Base-by-base conservation (phyloP, 2,888 invertebrate species). In the Scaptomyza caliginosa region DNA sequence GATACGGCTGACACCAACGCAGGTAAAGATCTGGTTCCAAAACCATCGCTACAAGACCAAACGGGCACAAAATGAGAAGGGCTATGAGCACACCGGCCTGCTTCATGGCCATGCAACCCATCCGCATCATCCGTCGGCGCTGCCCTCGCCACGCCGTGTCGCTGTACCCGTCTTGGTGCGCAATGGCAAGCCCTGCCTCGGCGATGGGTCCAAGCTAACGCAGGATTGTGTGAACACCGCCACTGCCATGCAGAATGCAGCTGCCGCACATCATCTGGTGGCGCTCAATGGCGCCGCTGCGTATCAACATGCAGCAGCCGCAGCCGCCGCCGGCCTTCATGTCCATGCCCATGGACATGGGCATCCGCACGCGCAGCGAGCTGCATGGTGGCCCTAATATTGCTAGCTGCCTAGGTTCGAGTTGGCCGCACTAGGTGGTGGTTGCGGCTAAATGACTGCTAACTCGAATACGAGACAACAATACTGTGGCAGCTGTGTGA, bases 11-110 rank as follows among this genome's bases (percentile, higher is more conserved):
- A 99, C 99, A 2, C 99, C 99, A 0, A 99, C 99, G 2, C 99
- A 99, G 93, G 96, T 96, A 49, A 99, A 99, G 92, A 99, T 99
- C 86, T 99, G 99, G 99, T 99, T 99, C 92, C 99, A 99, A 91
- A 99, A 99, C 91, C 99, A 99, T 91, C 95, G 98, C 89, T 99
- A 99, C 93, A 99, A 99, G 93, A 98, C 99, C 88, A 99, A 99
- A 92, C 93, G 99, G n/a, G 97, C 99, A 0, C 96, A 97, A 60
- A 97, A 97, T 89, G 99, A 99, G 91, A 96, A 98, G 91, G 96
- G 96, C 16, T 94, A 95, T 76, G 94, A 95, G 65, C 92, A 94
- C 65, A 84, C 88, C 0, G 88, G 88, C 0, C 69, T 90, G 52
- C 77, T 90, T 42, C 86, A 89, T 16, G 74, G 76, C 7, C 74